These are phyloP conservation scores for Sialia sialis DNA, from an alignment of 2,113 vertebrate species.

Conservation along the genomic window DNA sequence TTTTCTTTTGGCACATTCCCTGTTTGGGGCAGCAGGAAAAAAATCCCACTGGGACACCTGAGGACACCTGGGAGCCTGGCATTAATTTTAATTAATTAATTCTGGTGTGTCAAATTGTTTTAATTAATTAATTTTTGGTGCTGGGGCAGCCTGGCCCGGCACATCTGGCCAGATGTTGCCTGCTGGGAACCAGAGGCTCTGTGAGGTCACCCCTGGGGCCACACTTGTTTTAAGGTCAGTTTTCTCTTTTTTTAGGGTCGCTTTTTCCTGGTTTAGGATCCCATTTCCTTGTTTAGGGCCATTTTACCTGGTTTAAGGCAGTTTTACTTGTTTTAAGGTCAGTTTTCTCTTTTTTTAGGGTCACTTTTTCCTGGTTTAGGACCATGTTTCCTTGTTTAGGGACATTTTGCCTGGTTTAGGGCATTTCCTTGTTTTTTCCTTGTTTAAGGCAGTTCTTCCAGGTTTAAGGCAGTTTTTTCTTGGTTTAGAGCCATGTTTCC, in stretches of 20 bases:
- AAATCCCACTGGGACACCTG: background rate
- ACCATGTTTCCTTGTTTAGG: background rate
- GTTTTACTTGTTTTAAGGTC: no score
- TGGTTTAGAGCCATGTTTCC: no score
- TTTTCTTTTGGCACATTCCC: background rate
- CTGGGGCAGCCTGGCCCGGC: background rate
- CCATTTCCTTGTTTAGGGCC: background rate
- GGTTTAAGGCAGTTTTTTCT: fast-evolving
- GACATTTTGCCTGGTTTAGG: background rate
- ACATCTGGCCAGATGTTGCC: background rate
- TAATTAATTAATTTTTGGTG: background rate
- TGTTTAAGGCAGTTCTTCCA: no score
- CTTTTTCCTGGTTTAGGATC: background rate
- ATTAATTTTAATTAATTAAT: fast-evolving
- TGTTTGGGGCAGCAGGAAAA: background rate
- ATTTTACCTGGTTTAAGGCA: background rate
- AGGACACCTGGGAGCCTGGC: background rate
- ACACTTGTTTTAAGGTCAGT: no score
- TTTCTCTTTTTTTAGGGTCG: no score
- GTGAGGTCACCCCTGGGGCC: background rate
- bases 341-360: no score
- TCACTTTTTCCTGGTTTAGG: background rate
- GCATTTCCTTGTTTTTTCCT: background rate
- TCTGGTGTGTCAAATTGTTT: background rate
- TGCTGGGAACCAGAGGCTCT: no score